Evolutionary conservation across 2,797 vertebrate genomes (phyloP), one percentile per base, ranked within the genome.

Genomic region (Semaprochilodus insignis): DNA sequence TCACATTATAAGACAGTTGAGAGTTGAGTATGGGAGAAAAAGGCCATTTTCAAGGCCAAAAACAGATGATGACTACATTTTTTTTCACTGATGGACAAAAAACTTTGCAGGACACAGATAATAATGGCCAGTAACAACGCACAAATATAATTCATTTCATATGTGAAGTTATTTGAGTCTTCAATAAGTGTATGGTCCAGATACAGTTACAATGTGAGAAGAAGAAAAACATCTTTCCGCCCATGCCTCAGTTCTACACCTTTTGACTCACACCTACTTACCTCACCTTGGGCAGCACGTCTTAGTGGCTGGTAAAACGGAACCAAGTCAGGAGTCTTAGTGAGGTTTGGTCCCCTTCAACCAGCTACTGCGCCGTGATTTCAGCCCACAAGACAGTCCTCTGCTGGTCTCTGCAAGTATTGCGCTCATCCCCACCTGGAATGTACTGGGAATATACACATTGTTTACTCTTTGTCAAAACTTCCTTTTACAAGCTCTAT

Each of bases 321-420:
- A 98, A 99, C 98, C 97, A 99, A 98, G 97, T 97, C 98, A 97
- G 82, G 97, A 96, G 97, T 97, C 96, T 95, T 94, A 89, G 94
- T 94, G 96, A 99, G 97, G 97, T 99, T 99, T 99, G 98, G 98
- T 99, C 98, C 98, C 98, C 97, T 99, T 99, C 97, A 99, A 99
- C 97, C 97, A 99, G 98, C 97, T 99, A 97, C 90, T 96, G 97
- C 97, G 96, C 90, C 93, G 95, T 95, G 95, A 93, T 93, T 91
- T 93, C 91, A 93, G 89, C 94, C 93, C 92, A 90, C 94, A 91
- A 65, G 67, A 78, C 34, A 3, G 19, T 40, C 4, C n/a, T 54
- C 40, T 62, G 21, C 3, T 51, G 27, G 21, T 52, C 63, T 19
- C 17, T 40, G 48, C 60, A 66, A 40, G 52, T 36, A 81, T 31